phyloP scores from a whole-genome alignment of 2,888 invertebrate genomes.

The Dugesia japonica region DNA sequence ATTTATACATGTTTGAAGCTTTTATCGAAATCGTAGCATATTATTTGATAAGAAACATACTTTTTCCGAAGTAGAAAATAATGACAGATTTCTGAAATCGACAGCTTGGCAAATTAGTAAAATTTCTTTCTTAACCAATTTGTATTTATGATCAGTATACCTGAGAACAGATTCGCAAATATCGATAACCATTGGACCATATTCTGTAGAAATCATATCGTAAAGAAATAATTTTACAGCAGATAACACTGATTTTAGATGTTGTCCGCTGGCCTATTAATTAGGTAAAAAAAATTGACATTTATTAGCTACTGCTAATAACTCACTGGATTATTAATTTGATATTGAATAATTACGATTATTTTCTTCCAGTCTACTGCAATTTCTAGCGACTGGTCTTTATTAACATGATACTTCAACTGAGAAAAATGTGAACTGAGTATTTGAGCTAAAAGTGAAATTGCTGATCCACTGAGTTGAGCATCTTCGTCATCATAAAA shows the following conservation, averaged over 20 bases:
- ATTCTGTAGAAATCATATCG: neutral
- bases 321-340: neutral
- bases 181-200: neutral
- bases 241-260: neutral
- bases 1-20: no score
- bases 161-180: conserved; percentile 14
- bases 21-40: no score
- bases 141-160: neutral
- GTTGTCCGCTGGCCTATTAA: neutral
- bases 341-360: neutral
- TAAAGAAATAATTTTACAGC: neutral
- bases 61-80: neutral
- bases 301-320: no score
- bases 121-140: neutral
- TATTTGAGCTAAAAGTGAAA: neutral
- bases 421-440: neutral
- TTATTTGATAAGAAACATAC: no score
- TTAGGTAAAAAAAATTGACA: no score
- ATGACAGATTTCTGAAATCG: neutral
- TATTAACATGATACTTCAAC: neutral
- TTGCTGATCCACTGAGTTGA: neutral
- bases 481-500: neutral
- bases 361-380: neutral
- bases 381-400: neutral
- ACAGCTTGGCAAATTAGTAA: neutral